phyloP scores from a whole-genome alignment of 1,140 invertebrate species.

The Pentalonia nigronervosa region DNA sequence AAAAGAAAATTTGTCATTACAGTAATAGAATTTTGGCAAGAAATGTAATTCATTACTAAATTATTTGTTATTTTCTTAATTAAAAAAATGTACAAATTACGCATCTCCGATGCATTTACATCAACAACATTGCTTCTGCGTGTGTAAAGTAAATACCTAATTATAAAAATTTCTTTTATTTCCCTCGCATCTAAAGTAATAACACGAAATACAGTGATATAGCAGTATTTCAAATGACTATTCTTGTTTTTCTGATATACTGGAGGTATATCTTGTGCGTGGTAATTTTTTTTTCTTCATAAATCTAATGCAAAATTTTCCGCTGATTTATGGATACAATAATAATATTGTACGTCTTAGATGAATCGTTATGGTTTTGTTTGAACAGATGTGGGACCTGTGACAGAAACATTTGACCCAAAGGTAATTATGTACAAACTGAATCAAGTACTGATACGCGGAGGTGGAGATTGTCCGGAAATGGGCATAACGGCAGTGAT shows the following conservation, averaged over 20 bases:
- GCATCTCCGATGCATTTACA: not conserved
- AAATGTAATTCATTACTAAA: not conserved
- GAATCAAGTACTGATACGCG: slow-evolving; percentile 66
- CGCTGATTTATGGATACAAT: not conserved
- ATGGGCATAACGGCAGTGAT: slow-evolving; percentile 73
- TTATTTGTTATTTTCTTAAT: not conserved
- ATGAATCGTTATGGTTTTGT: not conserved
- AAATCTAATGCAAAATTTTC: not conserved
- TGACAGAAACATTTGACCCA: slow-evolving; percentile 59
- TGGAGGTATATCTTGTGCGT: not conserved
- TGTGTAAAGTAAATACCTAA: not conserved
- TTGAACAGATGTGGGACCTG: slow-evolving; percentile 58
- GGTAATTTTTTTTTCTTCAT: not conserved
- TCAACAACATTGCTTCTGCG: not conserved
- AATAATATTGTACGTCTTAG: not conserved
- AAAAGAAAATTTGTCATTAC: not conserved
- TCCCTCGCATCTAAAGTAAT: not conserved
- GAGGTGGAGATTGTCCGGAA: slow-evolving; percentile 80
- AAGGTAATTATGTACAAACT: slow-evolving; percentile 57
- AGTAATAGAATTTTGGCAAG: not conserved
- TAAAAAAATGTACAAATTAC: not conserved
- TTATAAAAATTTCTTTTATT: not conserved
- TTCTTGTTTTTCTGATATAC: not conserved
- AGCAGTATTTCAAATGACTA: not conserved
- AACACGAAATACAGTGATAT: not conserved